Evolutionary conservation across 1,140 invertebrate species (phyloP), one percentile per base, ranked within the genome.

Genomic region (Brachionus rotundiformis): DNA sequence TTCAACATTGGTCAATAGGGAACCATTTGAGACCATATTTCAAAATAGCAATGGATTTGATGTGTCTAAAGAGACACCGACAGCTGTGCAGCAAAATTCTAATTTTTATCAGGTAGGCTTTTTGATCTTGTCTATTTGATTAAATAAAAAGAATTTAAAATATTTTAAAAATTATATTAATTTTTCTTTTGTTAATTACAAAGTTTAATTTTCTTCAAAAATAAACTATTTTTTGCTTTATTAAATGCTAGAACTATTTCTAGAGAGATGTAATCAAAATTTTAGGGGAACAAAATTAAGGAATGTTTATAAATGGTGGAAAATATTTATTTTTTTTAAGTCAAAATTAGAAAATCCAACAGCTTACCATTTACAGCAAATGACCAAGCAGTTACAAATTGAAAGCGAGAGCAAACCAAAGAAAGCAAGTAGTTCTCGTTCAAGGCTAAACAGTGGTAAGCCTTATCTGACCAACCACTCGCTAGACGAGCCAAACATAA

Each of bases 291-390:
- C n/a, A n/a, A n/a, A n/a, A n/a, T n/a, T n/a, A n/a, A n/a, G n/a
- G n/a, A n/a, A n/a, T n/a, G n/a, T n/a, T n/a, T n/a, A n/a, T n/a
- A n/a, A n/a, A n/a, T n/a, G n/a, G n/a, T n/a, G n/a, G n/a, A n/a
- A n/a, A n/a, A n/a, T n/a, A 41, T 5, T 84, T 27, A 10, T 4
- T 39, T 36, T 68, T 31, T 68, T 39, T 19, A 6, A 92, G 86
- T 95, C 93, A 23, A 90, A 92, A 82, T 87, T 96, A 85, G 93
- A 95, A 86, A 95, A 95, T 88, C 94, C 94, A 61, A 95, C 94
- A 19, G 90, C 92, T 83, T 96, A 95, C 88, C 94, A 95, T 89
- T 93, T 95, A 81, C 92, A 93, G 79, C 92, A 95, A 88, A 95
- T 93, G 84, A 93, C 94, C 86, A 73, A 73, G 33, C 27, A 68